Base-by-base conservation (phyloP, 2,888 invertebrate genomes). In the Leptopilina drosophilae region DNA sequence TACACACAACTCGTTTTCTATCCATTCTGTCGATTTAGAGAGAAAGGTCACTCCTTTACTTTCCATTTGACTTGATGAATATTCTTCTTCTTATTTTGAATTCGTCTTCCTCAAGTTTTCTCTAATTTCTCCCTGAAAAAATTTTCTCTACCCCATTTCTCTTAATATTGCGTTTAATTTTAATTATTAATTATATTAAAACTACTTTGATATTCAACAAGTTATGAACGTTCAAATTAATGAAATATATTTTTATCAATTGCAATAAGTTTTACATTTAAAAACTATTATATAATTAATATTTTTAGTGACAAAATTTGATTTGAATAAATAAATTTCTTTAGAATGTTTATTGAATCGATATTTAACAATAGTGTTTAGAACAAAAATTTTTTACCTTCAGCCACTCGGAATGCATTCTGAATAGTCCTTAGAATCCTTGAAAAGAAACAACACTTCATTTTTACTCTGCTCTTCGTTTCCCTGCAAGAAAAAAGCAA, bases 391-490 rank as follows among this genome's bases (percentile, higher is more conserved):
- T 20, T 78, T 86, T 91, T 77, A 91, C 91, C 90, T 88, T 90
- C 77, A 90, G 90, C 91, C 91, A 91, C 84, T 90, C 91, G 84
- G 85, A 82, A 85, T 89, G 87, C 90, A 90, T 90, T 81, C 87
- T 88, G 83, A 78, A 64, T 77, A 78, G 79, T 76, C 75, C 75
- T 88, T 89, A 88, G 82, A 83, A 81, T 82, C 81, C 81, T 66
- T 81, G 81, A 82, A 64, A 75, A 67, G 81, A 84, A n/a, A 84
- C 77, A 81, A 80, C 80, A 82, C 87, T 82, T 87, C 88, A 89
- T 88, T 87, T 89, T 89, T 85, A 64, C 77, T 78, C 65, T 62
- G 53, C 80, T 65, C 67, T 69, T 15, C 56, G 40, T 56, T 46
- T 64, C 40, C 75, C 85, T 85, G 79, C 0, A 78, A 84, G 76